Evolutionary conservation across 2,888 invertebrate genomes (phyloP).

Genomic region (Lasioglossum marginatum): DNA sequence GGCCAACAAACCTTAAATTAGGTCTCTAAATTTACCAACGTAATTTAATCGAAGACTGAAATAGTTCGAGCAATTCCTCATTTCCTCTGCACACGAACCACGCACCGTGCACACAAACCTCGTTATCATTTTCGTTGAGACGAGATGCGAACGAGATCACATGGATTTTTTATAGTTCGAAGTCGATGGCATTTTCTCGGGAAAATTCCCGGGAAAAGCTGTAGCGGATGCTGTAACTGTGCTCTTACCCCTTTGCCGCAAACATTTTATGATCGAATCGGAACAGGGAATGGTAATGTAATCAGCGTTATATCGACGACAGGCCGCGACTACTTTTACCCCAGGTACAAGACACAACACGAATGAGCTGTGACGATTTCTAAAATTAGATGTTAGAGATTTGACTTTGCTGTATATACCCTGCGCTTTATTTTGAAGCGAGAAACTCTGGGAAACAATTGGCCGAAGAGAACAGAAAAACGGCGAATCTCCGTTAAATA

Average conservation of each 20-base stretch:
- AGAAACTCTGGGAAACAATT: neutral
- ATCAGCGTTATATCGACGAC: constrained; percentile 42
- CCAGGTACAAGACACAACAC: constrained; percentile 35
- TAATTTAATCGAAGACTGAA: constrained; percentile 60
- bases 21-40: constrained; percentile 60
- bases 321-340: constrained; percentile 31
- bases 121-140: neutral
- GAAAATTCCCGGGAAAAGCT: neutral
- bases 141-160: neutral
- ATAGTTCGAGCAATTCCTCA: constrained; percentile 46
- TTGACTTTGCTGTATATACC: constrained; percentile 12
- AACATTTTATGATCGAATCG: constrained; percentile 48
- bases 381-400: constrained; percentile 68
- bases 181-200: neutral
- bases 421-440: constrained; percentile 22
- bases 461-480: neutral
- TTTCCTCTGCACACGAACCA: constrained; percentile 3
- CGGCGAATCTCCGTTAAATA: neutral
- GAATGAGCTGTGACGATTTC: constrained; percentile 60
- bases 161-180: neutral
- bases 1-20: constrained; percentile 39
- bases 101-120: no score
- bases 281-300: constrained; percentile 10
- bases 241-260: constrained; percentile 55
- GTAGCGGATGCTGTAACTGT: neutral